Base-by-base conservation (phyloP, 2,797 vertebrate genomes). In the Micromesistius poutassou region DNA sequence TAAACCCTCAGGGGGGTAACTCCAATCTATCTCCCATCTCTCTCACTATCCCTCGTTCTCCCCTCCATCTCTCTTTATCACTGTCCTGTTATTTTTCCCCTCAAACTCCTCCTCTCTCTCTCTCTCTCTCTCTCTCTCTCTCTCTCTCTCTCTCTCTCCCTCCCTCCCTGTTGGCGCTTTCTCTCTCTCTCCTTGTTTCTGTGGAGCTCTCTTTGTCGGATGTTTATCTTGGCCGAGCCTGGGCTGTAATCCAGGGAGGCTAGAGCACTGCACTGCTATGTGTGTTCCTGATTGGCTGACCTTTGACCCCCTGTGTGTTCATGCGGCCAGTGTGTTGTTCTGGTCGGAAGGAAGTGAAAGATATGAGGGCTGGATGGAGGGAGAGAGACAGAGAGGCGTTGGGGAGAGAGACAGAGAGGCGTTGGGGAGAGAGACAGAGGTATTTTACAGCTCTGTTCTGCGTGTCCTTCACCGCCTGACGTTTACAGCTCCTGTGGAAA, bases 401-500 rank as follows among this genome's bases (percentile, higher is more conserved):
- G n/a, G n/a, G n/a, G n/a, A 62, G 12, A 40, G 38, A 40, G 38
- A 40, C 6, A 40, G 38, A 40, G 35, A 81, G 72, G 74, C 42
- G 55, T 31, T 74, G 66, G 76, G 42, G n/a, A 46, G 9, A 71
- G 72, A 74, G 71, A 30, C 75, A 77, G 30, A 62, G 30, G 22
- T 55, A 79, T 82, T 88, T 16, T 78, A 82, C 70, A 78, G 80
- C 83, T 80, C 80, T 81, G 83, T 78, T 74, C 84, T 86, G 87
- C 86, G 91, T 88, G 82, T 84, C 90, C 89, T 86, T 89, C 82
- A 86, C 81, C 33, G 74, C 83, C 78, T 82, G 81, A 85, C 81
- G 88, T 92, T 92, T 90, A 90, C 79, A 83, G 83, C 76, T 86
- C 74, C 83, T 82, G 77, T 89, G 87, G 88, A 92, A 91, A 94